Percentiles rank a stretch among this genome's conserved stretches.
These are phyloP conservation scores for Conus canariensis DNA, from an alignment of 2,888 invertebrate species.

Conservation along the genomic window DNA sequence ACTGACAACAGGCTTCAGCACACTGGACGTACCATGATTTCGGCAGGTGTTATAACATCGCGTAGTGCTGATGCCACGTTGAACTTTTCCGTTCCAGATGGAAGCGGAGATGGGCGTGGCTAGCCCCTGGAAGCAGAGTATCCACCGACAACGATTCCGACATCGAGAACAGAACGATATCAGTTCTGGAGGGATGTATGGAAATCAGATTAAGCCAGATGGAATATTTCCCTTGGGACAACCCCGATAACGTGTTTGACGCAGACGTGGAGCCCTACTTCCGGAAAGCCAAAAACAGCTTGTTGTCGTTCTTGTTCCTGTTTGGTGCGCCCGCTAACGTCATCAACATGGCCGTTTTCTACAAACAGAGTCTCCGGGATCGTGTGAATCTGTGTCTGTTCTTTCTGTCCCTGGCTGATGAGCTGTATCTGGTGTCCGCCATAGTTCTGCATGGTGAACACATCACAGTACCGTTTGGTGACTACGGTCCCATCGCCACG, in stretches of 20 bases:
- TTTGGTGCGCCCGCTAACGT: constrained; percentile 2
- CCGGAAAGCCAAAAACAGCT: background rate
- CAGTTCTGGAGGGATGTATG: background rate
- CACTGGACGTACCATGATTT: too few species aligned
- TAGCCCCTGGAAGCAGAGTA: background rate
- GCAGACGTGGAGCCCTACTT: background rate
- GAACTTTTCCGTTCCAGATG: too few species aligned
- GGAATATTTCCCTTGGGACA: background rate
- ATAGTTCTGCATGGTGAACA: background rate
- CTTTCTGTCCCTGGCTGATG: background rate
- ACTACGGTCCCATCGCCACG: background rate
- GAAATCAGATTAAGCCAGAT: background rate
- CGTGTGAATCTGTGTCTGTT: constrained; percentile 9
- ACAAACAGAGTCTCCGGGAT: background rate
- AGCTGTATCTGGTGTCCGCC: background rate
- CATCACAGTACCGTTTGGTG: background rate
- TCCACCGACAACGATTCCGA: background rate
- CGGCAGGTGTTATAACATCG: too few species aligned
- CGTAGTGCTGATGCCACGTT: too few species aligned
- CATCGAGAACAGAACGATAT: background rate
- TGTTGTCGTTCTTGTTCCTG: background rate
- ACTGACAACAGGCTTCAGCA: too few species aligned
- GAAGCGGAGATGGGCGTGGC: too few species aligned
- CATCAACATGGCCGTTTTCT: constrained; percentile 16
- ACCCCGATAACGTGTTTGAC: background rate